These are phyloP conservation scores for Marasmarcha lunaedactyla DNA, from an alignment of 2,888 invertebrate genomes.

Conservation along the genomic window DNA sequence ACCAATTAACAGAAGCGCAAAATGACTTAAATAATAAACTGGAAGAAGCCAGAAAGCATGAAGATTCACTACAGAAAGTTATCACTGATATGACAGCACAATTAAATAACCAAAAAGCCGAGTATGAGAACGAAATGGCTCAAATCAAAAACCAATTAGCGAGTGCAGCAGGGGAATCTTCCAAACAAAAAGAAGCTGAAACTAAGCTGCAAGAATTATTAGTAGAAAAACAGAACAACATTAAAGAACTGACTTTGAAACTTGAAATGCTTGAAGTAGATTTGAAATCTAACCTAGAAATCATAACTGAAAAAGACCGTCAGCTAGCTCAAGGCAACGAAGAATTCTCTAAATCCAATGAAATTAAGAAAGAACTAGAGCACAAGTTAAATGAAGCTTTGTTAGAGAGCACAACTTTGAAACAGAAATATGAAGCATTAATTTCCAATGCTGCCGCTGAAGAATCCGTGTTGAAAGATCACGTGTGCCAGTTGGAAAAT, in stretches of 20 bases:
- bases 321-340: slow-evolving; percentile 48
- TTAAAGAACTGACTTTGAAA: slow-evolving; percentile 51
- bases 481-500: slow-evolving; percentile 40
- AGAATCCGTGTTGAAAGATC: slow-evolving; percentile 48
- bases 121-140: slow-evolving; percentile 44
- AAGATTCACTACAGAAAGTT: slow-evolving; percentile 57
- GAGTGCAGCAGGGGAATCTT: slow-evolving; percentile 31
- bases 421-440: slow-evolving; percentile 53
- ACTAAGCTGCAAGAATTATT: slow-evolving; percentile 27
- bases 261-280: slow-evolving; percentile 58
- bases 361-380: slow-evolving; percentile 56
- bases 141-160: slow-evolving; percentile 38
- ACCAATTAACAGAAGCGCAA: slow-evolving; percentile 56
- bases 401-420: slow-evolving; percentile 40
- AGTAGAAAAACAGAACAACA: slow-evolving; percentile 44
- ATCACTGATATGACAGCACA: slow-evolving; percentile 54
- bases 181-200: slow-evolving; percentile 36
- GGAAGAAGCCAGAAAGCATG: slow-evolving; percentile 58
- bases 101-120: slow-evolving; percentile 45
- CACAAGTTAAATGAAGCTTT: slow-evolving; percentile 47
- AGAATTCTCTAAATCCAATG: slow-evolving; percentile 42
- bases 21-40: slow-evolving; percentile 59
- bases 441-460: slow-evolving; percentile 50
- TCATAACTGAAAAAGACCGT: slow-evolving; percentile 56
- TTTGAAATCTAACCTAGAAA: slow-evolving; percentile 52